These are phyloP conservation scores for Ptychodera flava DNA, from an alignment of 35 echinoderm and acorn worm genomes.

Conservation along the genomic window DNA sequence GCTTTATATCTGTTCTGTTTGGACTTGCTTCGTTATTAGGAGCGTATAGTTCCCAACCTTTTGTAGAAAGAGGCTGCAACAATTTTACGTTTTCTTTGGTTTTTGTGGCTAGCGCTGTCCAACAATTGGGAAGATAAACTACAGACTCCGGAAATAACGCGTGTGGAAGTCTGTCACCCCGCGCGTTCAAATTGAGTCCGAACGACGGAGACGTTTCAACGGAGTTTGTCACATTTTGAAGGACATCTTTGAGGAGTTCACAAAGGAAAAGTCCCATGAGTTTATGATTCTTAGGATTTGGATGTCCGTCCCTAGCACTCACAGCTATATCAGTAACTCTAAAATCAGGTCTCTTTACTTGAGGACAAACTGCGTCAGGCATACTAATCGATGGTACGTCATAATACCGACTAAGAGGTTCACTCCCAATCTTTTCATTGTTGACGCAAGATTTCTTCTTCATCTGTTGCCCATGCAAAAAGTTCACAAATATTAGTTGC, in stretches of 20 bases:
- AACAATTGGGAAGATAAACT: background rate
- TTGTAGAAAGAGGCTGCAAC: background rate
- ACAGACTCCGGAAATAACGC: background rate
- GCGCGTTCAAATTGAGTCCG: background rate
- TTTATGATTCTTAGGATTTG: background rate
- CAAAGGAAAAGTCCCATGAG: background rate
- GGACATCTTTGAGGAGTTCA: background rate
- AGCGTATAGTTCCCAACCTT: background rate
- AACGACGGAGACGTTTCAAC: background rate
- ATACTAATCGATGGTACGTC: background rate
- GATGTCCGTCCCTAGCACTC: background rate
- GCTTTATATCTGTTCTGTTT: background rate
- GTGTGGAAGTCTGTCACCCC: background rate
- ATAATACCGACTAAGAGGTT: background rate
- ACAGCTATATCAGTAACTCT: background rate
- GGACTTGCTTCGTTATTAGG: background rate
- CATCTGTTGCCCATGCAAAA: background rate
- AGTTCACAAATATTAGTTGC: background rate
- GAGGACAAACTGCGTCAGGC: background rate
- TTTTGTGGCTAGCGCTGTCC: background rate
- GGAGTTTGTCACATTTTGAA: background rate
- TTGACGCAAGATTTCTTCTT: background rate
- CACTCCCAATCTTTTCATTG: background rate
- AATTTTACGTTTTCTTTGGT: background rate
- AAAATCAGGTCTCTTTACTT: background rate